A percentile compares a stretch with the other conserved stretches of the same genome.
Conservation (phyloP, 2,797 vertebrate species). For the Arremon aurantiirostris region DNA sequence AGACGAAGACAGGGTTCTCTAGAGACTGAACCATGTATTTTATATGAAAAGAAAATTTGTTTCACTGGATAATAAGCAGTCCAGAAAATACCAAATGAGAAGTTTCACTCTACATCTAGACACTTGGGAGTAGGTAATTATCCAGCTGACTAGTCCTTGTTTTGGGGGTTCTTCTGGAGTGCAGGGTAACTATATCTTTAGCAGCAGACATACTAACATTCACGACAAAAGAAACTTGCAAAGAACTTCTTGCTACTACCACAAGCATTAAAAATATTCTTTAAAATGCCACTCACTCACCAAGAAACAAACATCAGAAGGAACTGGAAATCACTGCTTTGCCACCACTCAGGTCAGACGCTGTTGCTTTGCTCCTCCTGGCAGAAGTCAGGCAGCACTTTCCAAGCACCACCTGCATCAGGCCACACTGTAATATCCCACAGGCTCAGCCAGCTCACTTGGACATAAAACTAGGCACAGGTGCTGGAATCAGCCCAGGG, state of each 20-base stretch:
- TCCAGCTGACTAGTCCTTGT: neutral
- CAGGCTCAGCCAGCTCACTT: neutral
- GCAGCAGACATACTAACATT: neutral
- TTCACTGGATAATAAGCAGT: neutral
- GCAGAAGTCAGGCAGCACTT: neutral
- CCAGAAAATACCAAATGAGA: neutral
- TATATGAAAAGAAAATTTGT: neutral
- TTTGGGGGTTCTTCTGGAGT: neutral
- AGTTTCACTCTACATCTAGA: neutral
- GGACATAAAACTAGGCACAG: conserved; percentile 5
- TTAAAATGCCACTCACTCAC: conserved; percentile 27
- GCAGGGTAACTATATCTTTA: neutral
- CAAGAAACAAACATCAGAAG: conserved; percentile 45
- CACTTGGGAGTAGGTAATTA: neutral
- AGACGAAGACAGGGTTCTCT: neutral
- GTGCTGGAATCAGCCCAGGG: conserved; percentile 45
- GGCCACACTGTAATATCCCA: neutral
- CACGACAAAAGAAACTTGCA: neutral
- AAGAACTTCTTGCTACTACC: neutral
- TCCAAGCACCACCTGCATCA: neutral
- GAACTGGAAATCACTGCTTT: neutral
- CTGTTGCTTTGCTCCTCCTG: neutral
- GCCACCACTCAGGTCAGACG: neutral
- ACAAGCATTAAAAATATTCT: neutral
- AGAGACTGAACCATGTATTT: neutral